Evolutionary conservation across 2,797 vertebrate species (phyloP), one percentile per base, ranked within the genome.

Genomic region (Rhinatrema bivittatum): DNA sequence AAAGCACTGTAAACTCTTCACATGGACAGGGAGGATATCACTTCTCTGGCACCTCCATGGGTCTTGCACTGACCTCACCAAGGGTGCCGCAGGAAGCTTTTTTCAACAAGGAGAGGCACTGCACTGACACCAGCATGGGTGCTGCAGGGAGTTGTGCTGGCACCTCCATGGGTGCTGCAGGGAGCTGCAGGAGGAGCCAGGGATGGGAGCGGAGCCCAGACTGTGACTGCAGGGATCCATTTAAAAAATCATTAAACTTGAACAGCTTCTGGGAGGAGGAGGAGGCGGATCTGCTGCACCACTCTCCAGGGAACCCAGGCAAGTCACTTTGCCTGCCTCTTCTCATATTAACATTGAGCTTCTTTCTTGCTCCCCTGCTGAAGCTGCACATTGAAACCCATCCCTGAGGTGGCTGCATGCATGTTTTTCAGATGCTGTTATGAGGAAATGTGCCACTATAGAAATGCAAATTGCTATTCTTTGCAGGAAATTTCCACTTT

Each of bases 141-240:
- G 20, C 2, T 5, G 22, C 6, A 20, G 5, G 3, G 22, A 20
- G n/a, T 3, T 0, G 0, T 4, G 14, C 17, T 21, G 25, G n/a
- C n/a, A n/a, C n/a, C n/a, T n/a, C n/a, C n/a, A n/a, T n/a, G n/a
- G n/a, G n/a, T n/a, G n/a, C n/a, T n/a, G n/a, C n/a, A n/a, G n/a
- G n/a, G n/a, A n/a, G n/a, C 7, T 8, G 8, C 25, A 9, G 13
- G 13, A 12, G 11, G 4, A 7, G 24, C 24, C 13, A 26, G n/a
- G 14, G 25, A 14, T 9, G 9, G 20, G 16, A 20, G 29, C 7
- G 9, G 19, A 6, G 2, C 25, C 26, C 5, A 5, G 7, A 5
- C 19, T 9, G 16, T 12, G 29, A 30, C 8, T 12, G 5, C 7
- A n/a, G n/a, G n/a, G n/a, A n/a, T n/a, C n/a, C n/a, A n/a, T n/a